Evolutionary conservation across 1,140 invertebrate genomes (phyloP).

Genomic region (Trypoxylus dichotomus): DNA sequence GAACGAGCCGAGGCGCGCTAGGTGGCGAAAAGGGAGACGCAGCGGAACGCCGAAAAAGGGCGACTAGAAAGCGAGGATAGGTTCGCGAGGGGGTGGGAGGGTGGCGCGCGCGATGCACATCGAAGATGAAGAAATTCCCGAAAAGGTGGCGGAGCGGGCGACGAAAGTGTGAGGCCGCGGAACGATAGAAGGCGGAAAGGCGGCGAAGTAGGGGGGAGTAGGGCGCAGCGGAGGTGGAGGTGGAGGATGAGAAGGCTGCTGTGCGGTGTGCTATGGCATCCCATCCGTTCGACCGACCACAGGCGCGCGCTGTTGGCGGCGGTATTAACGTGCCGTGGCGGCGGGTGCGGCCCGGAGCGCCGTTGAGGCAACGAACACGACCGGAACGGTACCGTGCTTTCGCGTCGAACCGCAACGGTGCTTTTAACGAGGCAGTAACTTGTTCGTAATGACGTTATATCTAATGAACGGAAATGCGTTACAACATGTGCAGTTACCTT

Average conservation of each 20-base stretch:
- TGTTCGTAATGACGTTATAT: not conserved
- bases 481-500: too few relatives aligned
- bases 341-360: not conserved
- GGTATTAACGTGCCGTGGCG: conserved; percentile 17
- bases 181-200: not conserved
- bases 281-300: conserved; percentile 6
- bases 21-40: not conserved
- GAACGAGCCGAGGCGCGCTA: not conserved
- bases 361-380: not conserved
- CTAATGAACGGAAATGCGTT: not conserved
- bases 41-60: not conserved
- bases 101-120: not conserved
- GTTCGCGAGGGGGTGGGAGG: not conserved
- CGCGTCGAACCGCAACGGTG: not conserved
- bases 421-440: not conserved
- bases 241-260: not conserved
- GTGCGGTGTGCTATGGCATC: not conserved
- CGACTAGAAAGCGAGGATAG: not conserved
- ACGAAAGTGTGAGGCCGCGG: not conserved
- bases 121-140: conserved; percentile 17
- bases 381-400: not conserved
- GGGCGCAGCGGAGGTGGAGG: too few relatives aligned
- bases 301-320: conserved; percentile 4
- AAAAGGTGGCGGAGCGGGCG: not conserved
- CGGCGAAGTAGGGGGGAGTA: too few relatives aligned